Evolutionary conservation across 2,113 vertebrate genomes (phyloP), one percentile per base, ranked within the genome.

Genomic region (Daphoenositta chrysoptera): DNA sequence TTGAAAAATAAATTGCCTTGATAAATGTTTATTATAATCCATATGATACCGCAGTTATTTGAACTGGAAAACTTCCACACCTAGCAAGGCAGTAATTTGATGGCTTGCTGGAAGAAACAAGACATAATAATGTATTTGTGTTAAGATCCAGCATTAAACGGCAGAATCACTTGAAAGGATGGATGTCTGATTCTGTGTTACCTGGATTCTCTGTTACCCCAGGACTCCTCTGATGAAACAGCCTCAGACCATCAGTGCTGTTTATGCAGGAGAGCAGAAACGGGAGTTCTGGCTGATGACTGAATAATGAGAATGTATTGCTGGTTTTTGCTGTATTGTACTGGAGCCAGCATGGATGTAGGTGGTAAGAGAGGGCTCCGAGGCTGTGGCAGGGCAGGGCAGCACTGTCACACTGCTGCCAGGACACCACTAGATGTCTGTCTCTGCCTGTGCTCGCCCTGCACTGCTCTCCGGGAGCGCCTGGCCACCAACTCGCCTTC

Each of bases 341-440:
- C 60, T 77, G 90, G 78, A 83, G 65, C 15, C 35, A 90, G n/a
- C 2, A 1, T 54, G 57, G 50, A 42, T 56, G 22, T 3, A 2
- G 81, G 37, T 13, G n/a, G 26, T 66, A 53, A 50, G 64, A 11
- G 64, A 60, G 64, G n/a, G 48, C 16, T 85, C 58, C 48, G 78
- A 66, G 71, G 22, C 53, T 44, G 69, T 23, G 35, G 28, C 79
- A 30, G 63, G 51, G 76, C 69, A 60, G 23, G 66, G 54, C 48
- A 42, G 48, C 44, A 9, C 4, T 48, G 50, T 28, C 15, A 10
- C 39, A 2, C 6, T 68, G 69, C 92, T 83, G 58, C 44, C 56
- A 35, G 50, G 24, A 24, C 87, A 93, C 96, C 98, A 85, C 97
- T 97, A 98, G 98, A 96, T 97, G 98, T 96, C 98, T 97, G 97